Evolutionary conservation across 2,888 invertebrate genomes (phyloP).

Genomic region (Polymixis lichenea): DNA sequence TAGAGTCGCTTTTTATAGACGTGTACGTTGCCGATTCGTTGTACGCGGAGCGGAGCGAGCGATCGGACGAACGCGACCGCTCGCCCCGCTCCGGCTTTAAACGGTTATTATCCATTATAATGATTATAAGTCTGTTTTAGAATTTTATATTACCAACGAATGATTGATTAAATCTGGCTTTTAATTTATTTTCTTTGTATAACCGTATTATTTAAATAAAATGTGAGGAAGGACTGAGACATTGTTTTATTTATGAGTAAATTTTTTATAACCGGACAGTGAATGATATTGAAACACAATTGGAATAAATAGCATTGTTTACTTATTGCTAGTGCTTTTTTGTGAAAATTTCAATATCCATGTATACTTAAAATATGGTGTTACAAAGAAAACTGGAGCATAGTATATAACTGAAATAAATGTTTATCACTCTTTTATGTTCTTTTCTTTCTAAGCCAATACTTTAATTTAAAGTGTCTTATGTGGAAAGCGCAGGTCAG

Average conservation of each 20-base stretch:
- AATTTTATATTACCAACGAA: constrained; percentile 91
- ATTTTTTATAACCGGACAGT: constrained; percentile 73
- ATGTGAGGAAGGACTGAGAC: constrained; percentile 87
- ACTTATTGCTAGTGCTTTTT: constrained; percentile 82
- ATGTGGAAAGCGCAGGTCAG: constrained; percentile 91
- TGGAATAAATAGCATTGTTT: constrained; percentile 79
- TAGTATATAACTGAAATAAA: constrained; percentile 89
- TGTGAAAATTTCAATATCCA: constrained; percentile 80
- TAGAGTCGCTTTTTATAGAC: constrained; percentile 89
- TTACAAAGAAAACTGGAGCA: constrained; percentile 89
- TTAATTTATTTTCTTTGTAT: constrained; percentile 90
- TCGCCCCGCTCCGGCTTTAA: constrained; percentile 67
- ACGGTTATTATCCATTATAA: constrained; percentile 85
- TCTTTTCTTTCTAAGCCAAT: constrained; percentile 74
- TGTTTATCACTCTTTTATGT: constrained; percentile 85
- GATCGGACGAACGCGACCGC: constrained; percentile 52
- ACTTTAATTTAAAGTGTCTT: constrained; percentile 60
- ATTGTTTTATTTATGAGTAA: constrained; percentile 88
- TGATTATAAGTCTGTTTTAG: constrained; percentile 89
- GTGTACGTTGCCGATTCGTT: constrained; percentile 80
- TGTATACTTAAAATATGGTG: constrained; percentile 89
- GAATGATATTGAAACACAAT: constrained; percentile 75
- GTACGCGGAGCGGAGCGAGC: constrained; percentile 60
- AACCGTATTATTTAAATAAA: constrained; percentile 90
- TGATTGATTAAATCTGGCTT: constrained; percentile 89